Evolutionary conservation across 2,888 invertebrate species (phyloP).

Genomic region (Dasypolia templi): DNA sequence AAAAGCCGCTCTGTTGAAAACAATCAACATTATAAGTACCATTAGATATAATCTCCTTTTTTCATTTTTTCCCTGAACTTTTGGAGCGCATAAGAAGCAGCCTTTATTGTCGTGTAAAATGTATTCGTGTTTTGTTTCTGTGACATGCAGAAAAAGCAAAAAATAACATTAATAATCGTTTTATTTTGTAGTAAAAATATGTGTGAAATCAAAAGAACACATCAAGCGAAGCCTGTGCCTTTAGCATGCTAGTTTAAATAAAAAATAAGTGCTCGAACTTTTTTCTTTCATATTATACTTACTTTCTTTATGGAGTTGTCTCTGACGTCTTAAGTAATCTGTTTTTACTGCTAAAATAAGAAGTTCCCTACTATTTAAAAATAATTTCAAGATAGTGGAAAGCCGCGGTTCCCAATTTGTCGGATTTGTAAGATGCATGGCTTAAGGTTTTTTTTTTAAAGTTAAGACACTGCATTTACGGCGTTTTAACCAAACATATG

Average conservation of each 20-base stretch:
- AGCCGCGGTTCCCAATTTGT: not conserved
- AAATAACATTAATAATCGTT: constrained; percentile 56
- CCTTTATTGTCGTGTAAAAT: constrained; percentile 19
- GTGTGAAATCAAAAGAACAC: constrained; percentile 68
- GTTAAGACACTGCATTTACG: too few relatives aligned
- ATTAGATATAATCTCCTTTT: not conserved
- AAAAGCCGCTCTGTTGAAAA: constrained; percentile 88
- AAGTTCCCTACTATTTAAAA: not conserved
- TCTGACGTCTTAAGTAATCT: not conserved
- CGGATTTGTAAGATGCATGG: not conserved
- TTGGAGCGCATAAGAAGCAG: not conserved
- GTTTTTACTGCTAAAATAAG: not conserved
- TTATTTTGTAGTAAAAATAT: constrained; percentile 47
- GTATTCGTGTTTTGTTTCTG: constrained; percentile 46
- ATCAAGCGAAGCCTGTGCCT: constrained; percentile 75
- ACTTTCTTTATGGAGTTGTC: constrained; percentile 14
- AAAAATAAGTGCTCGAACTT: constrained; percentile 31
- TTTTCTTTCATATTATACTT: constrained; percentile 37
- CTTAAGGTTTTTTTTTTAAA: too few relatives aligned
- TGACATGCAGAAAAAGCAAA: constrained; percentile 65
- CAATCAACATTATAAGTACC: constrained; percentile 37
- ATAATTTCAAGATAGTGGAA: not conserved
- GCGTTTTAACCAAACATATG: not conserved
- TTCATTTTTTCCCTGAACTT: not conserved
- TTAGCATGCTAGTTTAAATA: constrained; percentile 69